phyloP scores from a whole-genome alignment of 2,113 vertebrate species.

The Syrmaticus mikado region DNA sequence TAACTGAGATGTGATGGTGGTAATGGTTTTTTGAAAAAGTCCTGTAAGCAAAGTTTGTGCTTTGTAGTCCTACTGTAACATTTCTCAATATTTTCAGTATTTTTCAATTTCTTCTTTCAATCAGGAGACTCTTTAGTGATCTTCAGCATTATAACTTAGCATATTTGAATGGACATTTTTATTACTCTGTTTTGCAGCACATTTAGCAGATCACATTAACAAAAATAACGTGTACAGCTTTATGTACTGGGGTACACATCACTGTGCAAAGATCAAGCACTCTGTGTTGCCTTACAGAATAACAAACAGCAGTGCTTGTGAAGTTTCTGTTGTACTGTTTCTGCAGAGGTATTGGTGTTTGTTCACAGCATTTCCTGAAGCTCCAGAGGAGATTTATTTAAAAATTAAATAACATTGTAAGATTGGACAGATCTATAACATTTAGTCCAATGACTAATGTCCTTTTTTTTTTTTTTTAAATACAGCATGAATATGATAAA shows the following conservation, averaged over 20 bases:
- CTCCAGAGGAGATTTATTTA: not conserved
- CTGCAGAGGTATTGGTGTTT: not conserved
- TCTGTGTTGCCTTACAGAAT: not conserved
- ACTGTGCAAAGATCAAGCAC: not conserved
- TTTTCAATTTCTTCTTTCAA: not conserved
- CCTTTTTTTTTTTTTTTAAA: not conserved
- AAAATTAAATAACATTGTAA: not conserved
- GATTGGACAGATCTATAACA: not conserved
- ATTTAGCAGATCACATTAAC: not conserved
- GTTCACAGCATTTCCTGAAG: not conserved
- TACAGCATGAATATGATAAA: conserved; percentile 90
- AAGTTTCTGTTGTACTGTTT: not conserved
- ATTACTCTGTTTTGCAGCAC: not conserved
- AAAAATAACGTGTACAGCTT: not conserved
- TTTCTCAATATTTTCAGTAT: not conserved
- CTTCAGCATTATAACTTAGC: not conserved
- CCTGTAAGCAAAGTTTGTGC: not conserved
- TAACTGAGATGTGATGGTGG: not conserved
- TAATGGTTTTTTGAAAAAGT: not conserved
- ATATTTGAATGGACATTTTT: not conserved
- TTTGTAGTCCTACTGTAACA: not conserved
- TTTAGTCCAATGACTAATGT: not conserved
- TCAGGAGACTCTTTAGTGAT: not conserved
- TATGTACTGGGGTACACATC: not conserved
- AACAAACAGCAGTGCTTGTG: not conserved